phyloP scores from a whole-genome alignment of 2,797 vertebrate genomes.

The Oryzias dopingdopingensis region DNA sequence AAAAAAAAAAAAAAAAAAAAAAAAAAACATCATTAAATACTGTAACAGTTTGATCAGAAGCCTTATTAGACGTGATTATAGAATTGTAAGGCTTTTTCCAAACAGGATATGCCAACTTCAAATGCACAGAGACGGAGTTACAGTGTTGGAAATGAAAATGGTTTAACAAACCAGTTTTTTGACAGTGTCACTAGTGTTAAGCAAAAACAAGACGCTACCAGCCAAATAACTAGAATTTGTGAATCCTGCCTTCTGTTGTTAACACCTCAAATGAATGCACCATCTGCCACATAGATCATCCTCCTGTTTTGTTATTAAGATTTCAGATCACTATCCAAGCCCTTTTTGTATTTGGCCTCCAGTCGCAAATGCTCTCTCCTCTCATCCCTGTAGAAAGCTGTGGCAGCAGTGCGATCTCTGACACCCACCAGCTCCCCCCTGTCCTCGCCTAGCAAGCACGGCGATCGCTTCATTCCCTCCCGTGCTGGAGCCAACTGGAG shows the following conservation, averaged over 20 bases:
- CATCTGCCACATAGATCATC: conserved; percentile 54
- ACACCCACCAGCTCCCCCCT: conserved; percentile 94
- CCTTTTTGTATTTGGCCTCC: conserved; percentile 33
- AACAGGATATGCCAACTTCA: too few species aligned
- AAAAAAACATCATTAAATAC: too few species aligned
- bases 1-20: too few species aligned
- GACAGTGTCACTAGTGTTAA: conserved; percentile 39
- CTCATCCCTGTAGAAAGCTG: conserved; percentile 76
- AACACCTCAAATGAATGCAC: conserved; percentile 52
- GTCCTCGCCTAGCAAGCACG: conserved; percentile 96
- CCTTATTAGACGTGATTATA: too few species aligned
- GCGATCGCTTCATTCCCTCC: conserved; percentile 96
- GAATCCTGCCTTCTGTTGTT: conserved; percentile 52
- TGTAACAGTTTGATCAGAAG: too few species aligned
- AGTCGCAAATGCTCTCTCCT: conserved; percentile 38
- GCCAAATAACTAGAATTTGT: conserved; percentile 53
- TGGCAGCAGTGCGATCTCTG: conserved; percentile 86
- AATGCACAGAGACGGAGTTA: neutral
- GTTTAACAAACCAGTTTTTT: conserved; percentile 33
- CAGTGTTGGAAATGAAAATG: conserved; percentile 26
- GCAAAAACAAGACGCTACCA: conserved; percentile 42
- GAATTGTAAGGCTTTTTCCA: too few species aligned
- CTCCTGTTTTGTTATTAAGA: conserved; percentile 34
- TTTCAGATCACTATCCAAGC: conserved; percentile 38
- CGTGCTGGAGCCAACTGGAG: conserved; percentile 98